phyloP scores from a whole-genome alignment of 2,888 invertebrate species.

The Mactromeris polynyma region DNA sequence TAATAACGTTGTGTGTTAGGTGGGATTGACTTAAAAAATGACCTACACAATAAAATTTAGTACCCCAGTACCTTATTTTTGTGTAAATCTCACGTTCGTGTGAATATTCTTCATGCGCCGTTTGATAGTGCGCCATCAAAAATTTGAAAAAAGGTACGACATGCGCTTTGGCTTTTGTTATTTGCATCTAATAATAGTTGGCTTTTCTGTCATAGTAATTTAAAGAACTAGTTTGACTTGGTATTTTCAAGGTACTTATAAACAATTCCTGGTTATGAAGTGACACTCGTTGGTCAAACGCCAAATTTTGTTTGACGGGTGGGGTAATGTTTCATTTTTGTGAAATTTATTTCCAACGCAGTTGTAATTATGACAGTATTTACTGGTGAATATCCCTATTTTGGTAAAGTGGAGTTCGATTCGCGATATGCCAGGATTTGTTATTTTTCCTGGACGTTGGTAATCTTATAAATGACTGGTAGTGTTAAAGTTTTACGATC shows the following conservation, averaged over 20 bases:
- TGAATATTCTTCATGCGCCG: neutral
- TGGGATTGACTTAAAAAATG: no score
- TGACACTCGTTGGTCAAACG: neutral
- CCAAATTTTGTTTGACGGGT: neutral
- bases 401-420: no score
- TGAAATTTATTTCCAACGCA: no score
- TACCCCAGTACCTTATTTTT: no score
- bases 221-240: neutral
- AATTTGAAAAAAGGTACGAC: slow-evolving; percentile 22
- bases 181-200: neutral
- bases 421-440: no score
- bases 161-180: slow-evolving; percentile 2
- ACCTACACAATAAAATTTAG: no score
- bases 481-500: no score
- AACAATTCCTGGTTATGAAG: neutral
- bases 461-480: no score
- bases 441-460: no score
- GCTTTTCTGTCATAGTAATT: neutral
- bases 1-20: no score
- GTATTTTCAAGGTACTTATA: neutral
- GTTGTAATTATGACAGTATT: no score
- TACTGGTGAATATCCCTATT: no score
- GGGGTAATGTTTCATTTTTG: neutral
- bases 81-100: neutral
- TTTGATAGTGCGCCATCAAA: slow-evolving; percentile 42